Conservation (phyloP, 2,797 vertebrate species). For the Hyperoplus immaculatus region DNA sequence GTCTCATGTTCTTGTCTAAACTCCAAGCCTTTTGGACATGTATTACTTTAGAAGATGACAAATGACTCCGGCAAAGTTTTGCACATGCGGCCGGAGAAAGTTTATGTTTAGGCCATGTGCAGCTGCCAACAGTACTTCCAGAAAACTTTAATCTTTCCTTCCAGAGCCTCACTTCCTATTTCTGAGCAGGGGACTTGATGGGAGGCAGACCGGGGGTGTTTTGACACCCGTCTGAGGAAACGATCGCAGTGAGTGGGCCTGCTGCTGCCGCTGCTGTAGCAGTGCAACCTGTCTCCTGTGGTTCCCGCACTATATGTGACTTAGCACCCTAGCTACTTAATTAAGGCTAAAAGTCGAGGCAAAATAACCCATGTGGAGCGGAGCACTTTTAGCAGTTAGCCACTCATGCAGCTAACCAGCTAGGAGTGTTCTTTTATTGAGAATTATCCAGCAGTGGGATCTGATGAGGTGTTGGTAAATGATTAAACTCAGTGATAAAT, state of each 20-base stretch:
- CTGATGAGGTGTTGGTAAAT: constrained; percentile 72
- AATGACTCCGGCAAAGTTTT: constrained; percentile 89
- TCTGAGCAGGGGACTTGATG: constrained; percentile 83
- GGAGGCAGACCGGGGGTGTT: constrained; percentile 85
- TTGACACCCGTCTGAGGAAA: constrained; percentile 85
- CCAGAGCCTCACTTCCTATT: constrained; percentile 87
- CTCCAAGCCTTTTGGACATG: constrained; percentile 84
- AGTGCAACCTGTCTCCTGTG: constrained; percentile 75
- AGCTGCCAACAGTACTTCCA: constrained; percentile 89
- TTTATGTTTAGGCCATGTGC: constrained; percentile 90
- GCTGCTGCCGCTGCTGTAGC: constrained; percentile 73
- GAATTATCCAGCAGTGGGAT: constrained; percentile 79
- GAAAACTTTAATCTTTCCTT: constrained; percentile 90
- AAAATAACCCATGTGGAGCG: constrained; percentile 41
- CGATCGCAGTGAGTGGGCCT: constrained; percentile 72
- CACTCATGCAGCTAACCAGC: constrained; percentile 51
- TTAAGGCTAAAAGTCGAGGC: constrained; percentile 72
- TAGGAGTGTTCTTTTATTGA: constrained; percentile 72
- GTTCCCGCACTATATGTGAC: constrained; percentile 73
- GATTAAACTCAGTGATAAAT: constrained; percentile 59
- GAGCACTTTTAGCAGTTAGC: constrained; percentile 49
- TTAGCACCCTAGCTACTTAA: constrained; percentile 76
- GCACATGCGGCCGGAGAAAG: constrained; percentile 87
- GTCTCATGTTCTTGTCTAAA: constrained; percentile 82
- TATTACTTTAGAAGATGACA: constrained; percentile 90